Conservation (phyloP, 1,140 invertebrate genomes). For the Ips nitidus region DNA sequence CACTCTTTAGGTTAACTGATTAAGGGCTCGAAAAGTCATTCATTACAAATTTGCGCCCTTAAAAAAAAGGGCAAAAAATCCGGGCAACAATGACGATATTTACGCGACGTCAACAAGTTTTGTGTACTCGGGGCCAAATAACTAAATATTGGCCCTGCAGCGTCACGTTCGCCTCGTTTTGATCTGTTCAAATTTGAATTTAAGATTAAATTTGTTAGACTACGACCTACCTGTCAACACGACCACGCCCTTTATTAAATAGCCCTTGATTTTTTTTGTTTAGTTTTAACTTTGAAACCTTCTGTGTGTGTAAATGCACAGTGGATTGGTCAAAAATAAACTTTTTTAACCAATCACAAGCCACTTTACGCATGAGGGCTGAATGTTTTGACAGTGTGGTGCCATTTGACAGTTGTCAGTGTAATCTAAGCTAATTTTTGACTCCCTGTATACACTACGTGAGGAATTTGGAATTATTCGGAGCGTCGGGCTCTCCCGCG, state of each 20-base stretch:
- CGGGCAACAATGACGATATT: slow-evolving; percentile 38
- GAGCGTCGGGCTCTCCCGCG: too few species aligned
- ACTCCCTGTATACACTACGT: too few species aligned
- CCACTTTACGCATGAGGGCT: background rate
- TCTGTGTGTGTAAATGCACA: background rate
- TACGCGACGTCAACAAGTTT: slow-evolving; percentile 51
- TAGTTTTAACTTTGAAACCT: background rate
- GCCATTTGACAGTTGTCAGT: background rate
- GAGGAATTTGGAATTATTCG: too few species aligned
- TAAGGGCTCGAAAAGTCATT: slow-evolving; percentile 13
- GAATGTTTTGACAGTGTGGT: background rate
- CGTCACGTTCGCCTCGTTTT: slow-evolving; percentile 47
- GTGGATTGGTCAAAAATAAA: background rate
- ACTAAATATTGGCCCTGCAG: slow-evolving; percentile 49
- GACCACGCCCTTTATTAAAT: slow-evolving; percentile 31
- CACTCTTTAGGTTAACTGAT: background rate
- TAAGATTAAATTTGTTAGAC: slow-evolving; percentile 53
- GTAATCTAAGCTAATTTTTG: too few species aligned
- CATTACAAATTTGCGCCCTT: slow-evolving; percentile 14
- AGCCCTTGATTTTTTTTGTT: slow-evolving; percentile 49
- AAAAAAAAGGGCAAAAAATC: slow-evolving; percentile 20
- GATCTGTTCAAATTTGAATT: slow-evolving; percentile 53
- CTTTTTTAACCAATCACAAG: background rate
- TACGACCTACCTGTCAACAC: slow-evolving; percentile 50
- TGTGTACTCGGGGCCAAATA: slow-evolving; percentile 48